Evolutionary conservation across 2,888 invertebrate species (phyloP).

Genomic region (Blera fallax): DNA sequence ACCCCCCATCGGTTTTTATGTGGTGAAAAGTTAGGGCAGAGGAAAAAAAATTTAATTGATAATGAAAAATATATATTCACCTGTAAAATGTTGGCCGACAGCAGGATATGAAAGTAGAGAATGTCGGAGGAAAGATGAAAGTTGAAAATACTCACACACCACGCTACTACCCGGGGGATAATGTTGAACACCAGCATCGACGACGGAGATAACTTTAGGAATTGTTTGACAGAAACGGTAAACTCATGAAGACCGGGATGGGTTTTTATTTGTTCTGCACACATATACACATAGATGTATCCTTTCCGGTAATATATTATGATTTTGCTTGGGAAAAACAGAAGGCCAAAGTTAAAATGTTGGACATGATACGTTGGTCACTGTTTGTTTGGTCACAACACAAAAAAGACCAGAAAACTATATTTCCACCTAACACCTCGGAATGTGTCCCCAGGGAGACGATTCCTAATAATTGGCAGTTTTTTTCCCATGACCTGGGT

Average conservation of each 20-base stretch:
- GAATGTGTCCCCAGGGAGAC: constrained; percentile 52
- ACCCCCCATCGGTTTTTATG: constrained; percentile 13
- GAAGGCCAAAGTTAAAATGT: not conserved
- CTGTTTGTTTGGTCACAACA: not conserved
- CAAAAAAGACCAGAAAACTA: constrained; percentile 24
- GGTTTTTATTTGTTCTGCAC: constrained; percentile 8
- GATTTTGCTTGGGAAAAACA: not conserved
- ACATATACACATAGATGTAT: not conserved
- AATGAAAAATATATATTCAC: constrained; percentile 67
- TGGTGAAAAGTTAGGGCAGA: constrained; percentile 41
- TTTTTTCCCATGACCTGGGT: constrained; percentile 8
- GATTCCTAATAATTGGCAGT: constrained; percentile 51
- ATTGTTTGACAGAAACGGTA: constrained; percentile 63
- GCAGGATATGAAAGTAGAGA: not conserved
- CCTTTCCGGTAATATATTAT: constrained; percentile 34
- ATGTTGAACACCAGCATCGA: constrained; percentile 39
- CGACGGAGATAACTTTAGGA: constrained; percentile 57
- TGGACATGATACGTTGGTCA: constrained; percentile 4
- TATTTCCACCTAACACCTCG: constrained; percentile 27
- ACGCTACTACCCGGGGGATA: constrained; percentile 32
- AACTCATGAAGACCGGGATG: constrained; percentile 31
- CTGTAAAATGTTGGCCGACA: constrained; percentile 47
- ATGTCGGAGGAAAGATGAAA: not conserved
- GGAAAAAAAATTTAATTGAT: constrained; percentile 67
- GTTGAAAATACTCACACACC: not conserved